Conservation (phyloP, 2,797 vertebrate species). For the Iguana delicatissima region DNA sequence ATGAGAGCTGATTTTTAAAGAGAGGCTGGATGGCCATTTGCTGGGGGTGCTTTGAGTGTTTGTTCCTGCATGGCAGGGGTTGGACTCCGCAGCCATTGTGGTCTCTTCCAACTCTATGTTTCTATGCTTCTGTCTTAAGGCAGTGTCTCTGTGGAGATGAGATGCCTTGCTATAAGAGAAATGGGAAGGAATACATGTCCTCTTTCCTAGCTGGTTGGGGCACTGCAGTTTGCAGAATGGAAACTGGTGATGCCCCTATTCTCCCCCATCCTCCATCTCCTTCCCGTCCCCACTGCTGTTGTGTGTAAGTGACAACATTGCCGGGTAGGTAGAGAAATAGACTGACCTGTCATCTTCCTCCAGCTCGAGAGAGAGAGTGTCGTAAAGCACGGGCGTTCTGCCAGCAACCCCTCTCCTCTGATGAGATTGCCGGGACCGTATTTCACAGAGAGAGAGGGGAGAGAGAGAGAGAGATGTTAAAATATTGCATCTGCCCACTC, state of each 20-base stretch:
- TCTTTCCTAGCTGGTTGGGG: no score
- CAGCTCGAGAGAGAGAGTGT: background rate
- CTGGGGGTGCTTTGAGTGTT: no score
- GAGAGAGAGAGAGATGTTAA: background rate
- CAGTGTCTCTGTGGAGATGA: no score
- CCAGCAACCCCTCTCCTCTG: background rate
- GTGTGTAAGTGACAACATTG: background rate
- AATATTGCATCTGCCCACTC: background rate
- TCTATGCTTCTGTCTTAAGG: no score
- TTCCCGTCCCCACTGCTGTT: no score
- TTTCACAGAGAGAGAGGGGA: background rate
- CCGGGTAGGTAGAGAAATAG: background rate
- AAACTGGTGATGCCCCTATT: background rate
- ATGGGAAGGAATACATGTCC: background rate
- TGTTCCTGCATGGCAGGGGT: no score
- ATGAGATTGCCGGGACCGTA: background rate
- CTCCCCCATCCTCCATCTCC: background rate
- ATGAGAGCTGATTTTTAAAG: no score
- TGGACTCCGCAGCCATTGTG: no score
- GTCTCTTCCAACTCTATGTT: no score
- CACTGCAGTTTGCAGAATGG: background rate
- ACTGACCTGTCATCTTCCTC: slow-evolving; percentile 8
- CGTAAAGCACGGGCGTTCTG: background rate
- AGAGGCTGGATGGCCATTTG: no score
- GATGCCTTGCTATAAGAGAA: no score